These are phyloP conservation scores for Protonemura montana DNA, from an alignment of 2,888 invertebrate species.

Conservation along the genomic window DNA sequence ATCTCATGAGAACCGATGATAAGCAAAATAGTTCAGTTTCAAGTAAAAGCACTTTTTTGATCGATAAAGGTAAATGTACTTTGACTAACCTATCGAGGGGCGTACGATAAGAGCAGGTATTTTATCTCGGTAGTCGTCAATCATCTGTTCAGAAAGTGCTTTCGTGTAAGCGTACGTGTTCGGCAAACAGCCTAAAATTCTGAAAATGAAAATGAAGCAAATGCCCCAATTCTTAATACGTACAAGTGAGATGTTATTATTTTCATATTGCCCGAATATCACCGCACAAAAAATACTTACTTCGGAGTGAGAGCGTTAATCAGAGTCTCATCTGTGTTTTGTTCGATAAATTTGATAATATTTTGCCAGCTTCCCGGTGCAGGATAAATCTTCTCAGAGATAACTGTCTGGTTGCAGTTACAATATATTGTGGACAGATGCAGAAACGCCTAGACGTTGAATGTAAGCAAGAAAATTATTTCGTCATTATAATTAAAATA, in stretches of 20 bases:
- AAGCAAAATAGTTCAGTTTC: too few species aligned
- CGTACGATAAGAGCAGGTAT: conserved; percentile 30
- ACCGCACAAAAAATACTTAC: too few species aligned
- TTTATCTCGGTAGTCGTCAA: conserved; percentile 1
- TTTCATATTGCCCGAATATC: too few species aligned
- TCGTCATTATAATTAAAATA: too few species aligned
- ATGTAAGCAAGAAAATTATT: not conserved
- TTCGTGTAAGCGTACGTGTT: conserved; percentile 40
- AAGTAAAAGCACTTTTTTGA: too few species aligned
- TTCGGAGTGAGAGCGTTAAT: conserved; percentile 8
- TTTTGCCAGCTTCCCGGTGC: conserved; percentile 1
- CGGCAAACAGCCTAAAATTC: conserved; percentile 1
- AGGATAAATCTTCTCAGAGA: conserved; percentile 17
- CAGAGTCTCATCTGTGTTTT: not conserved
- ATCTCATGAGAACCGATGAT: too few species aligned
- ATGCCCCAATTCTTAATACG: too few species aligned
- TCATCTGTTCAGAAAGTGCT: conserved; percentile 15
- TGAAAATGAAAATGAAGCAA: too few species aligned
- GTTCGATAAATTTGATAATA: not conserved
- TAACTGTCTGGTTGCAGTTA: not conserved
- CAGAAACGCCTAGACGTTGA: conserved; percentile 28
- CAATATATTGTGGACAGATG: conserved; percentile 36
- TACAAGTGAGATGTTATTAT: too few species aligned
- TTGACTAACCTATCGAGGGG: conserved; percentile 31
- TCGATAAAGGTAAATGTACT: conserved; percentile 51